A percentile compares a stretch with the other conserved stretches of the same genome.
phyloP scores from a whole-genome alignment of 2,113 vertebrate genomes.

The Eidolon helvum region DNA sequence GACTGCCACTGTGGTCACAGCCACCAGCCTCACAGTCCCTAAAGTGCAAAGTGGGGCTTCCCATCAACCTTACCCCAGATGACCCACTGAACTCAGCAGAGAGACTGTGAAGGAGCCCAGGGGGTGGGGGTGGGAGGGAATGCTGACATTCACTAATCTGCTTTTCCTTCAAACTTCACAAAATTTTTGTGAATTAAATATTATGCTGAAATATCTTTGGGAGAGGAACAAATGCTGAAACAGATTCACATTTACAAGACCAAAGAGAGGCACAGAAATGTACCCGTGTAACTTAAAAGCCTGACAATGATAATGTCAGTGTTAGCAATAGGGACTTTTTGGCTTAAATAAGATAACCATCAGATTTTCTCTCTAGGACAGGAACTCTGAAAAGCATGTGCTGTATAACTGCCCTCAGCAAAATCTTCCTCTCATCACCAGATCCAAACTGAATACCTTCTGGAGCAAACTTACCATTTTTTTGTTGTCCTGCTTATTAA shows the following conservation, averaged over 20 bases:
- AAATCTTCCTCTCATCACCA: not conserved
- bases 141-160: not conserved
- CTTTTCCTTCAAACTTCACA: not conserved
- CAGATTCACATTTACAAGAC: not conserved
- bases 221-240: not conserved
- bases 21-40: not conserved
- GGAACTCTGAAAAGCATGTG: not conserved
- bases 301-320: not conserved
- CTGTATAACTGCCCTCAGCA: not conserved
- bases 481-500: slow-evolving; percentile 96
- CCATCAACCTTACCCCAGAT: not conserved
- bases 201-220: not conserved
- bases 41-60: not conserved
- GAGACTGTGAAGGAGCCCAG: not conserved
- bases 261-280: not conserved
- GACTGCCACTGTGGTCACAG: not conserved
- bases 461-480: slow-evolving; percentile 88
- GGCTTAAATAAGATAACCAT: not conserved
- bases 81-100: not conserved
- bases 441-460: not conserved
- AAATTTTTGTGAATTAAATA: not conserved
- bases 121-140: not conserved
- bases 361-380: not conserved
- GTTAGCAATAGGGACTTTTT: not conserved
- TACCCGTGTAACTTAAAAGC: not conserved